Percentiles rank a stretch among this genome's conserved stretches.
phyloP scores from a whole-genome alignment of 2,113 vertebrate species.

The Grammomys dolichurus region DNA sequence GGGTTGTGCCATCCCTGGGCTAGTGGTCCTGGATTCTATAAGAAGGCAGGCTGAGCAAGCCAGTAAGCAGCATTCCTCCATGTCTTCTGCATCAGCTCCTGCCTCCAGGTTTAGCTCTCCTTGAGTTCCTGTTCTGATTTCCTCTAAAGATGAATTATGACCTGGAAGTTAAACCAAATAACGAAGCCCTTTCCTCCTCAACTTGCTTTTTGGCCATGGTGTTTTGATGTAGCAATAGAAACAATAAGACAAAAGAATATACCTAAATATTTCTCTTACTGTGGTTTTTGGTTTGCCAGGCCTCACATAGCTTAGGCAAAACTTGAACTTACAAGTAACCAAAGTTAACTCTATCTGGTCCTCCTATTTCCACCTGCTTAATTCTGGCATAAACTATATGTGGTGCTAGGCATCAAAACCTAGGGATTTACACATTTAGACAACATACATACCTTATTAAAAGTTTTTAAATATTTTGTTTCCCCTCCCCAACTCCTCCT shows the following conservation, averaged over 20 bases:
- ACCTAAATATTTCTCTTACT: slow-evolving; percentile 3
- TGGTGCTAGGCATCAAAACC: background rate
- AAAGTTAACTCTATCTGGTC: background rate
- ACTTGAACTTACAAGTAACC: background rate
- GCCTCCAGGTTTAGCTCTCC: too few relatives aligned
- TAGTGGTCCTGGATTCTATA: too few relatives aligned
- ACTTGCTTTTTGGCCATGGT: too few relatives aligned
- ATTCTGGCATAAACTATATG: background rate
- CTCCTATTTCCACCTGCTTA: background rate
- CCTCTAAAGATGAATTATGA: too few relatives aligned
- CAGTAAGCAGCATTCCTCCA: too few relatives aligned
- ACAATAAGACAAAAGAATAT: background rate
- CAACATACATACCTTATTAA: background rate
- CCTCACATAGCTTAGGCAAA: background rate
- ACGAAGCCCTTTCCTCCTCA: too few relatives aligned
- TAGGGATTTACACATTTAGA: background rate
- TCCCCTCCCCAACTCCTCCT: background rate
- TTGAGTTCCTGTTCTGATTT: too few relatives aligned
- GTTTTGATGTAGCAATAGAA: too few relatives aligned
- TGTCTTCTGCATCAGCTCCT: too few relatives aligned
- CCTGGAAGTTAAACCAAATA: too few relatives aligned
- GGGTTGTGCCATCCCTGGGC: too few relatives aligned
- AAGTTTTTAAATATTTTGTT: background rate
- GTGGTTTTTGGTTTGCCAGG: background rate
- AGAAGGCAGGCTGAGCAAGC: too few relatives aligned